Conservation (phyloP, 2,113 vertebrate genomes). For the Pontoporia blainvillei region DNA sequence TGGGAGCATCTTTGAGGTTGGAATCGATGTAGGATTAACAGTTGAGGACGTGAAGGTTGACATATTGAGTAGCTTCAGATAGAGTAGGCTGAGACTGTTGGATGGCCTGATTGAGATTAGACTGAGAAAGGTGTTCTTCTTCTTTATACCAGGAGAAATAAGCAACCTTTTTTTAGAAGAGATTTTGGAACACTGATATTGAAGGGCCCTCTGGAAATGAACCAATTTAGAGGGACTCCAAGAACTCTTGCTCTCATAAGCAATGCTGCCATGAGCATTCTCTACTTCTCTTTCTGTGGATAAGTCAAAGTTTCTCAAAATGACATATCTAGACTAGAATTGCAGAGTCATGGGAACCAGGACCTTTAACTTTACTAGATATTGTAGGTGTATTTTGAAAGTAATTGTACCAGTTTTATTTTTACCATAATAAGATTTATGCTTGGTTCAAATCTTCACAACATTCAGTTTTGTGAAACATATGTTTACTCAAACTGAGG, state of each 20-base stretch:
- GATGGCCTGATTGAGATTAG: background rate
- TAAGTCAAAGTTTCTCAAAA: background rate
- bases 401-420: background rate
- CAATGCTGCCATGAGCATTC: background rate
- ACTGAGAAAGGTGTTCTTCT: background rate
- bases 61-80: background rate
- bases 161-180: background rate
- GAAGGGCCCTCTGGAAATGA: background rate
- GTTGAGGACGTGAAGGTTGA: background rate
- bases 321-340: background rate
- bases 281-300: background rate
- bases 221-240: background rate
- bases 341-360: background rate
- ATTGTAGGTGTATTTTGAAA: background rate
- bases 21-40: background rate
- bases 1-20: background rate
- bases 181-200: background rate
- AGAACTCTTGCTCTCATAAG: background rate
- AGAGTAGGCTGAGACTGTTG: background rate
- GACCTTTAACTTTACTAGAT: background rate
- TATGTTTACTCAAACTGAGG: background rate
- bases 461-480: background rate
- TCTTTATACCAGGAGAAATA: background rate
- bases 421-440: background rate
- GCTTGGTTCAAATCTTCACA: background rate